Conservation (phyloP, 2,888 invertebrate species). For the Scelioninae gen. 2 region DNA sequence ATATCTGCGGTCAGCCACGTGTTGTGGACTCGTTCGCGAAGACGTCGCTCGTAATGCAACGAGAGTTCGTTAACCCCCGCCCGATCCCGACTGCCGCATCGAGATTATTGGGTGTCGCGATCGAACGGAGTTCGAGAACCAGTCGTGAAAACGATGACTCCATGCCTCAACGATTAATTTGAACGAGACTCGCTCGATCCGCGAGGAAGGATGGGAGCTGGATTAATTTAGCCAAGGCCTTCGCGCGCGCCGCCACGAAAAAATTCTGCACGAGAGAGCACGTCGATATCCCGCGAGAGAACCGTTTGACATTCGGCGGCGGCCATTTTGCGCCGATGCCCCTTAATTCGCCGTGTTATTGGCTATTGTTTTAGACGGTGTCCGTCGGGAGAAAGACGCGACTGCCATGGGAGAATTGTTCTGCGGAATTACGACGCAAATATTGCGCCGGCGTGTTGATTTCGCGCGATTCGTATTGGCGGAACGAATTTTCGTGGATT, state of each 20-base stretch:
- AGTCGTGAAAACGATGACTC: conserved; percentile 60
- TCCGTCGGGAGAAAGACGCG: too few relatives aligned
- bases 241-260: conserved; percentile 25
- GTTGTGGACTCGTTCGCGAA: conserved; percentile 54
- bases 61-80: conserved; percentile 62
- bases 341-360: conserved; percentile 36
- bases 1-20: conserved; percentile 58
- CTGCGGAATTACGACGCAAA: too few relatives aligned
- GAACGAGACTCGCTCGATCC: conserved; percentile 52
- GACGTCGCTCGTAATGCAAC: conserved; percentile 55
- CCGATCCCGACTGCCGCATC: conserved; percentile 61
- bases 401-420: too few relatives aligned
- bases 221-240: conserved; percentile 58
- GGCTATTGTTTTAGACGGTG: conserved; percentile 26
- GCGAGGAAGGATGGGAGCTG: conserved; percentile 44
- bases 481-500: too few relatives aligned
- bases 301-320: conserved; percentile 37
- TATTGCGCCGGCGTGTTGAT: too few relatives aligned
- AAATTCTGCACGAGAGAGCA: conserved; percentile 29
- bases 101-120: conserved; percentile 63
- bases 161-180: conserved; percentile 56
- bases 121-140: conserved; percentile 58
- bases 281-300: conserved; percentile 14
- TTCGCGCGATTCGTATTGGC: too few relatives aligned
- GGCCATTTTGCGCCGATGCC: conserved; percentile 38